Conservation (phyloP, 37 sponge, comb jelly and placozoan genomes). For the Eunapius fragilis region DNA sequence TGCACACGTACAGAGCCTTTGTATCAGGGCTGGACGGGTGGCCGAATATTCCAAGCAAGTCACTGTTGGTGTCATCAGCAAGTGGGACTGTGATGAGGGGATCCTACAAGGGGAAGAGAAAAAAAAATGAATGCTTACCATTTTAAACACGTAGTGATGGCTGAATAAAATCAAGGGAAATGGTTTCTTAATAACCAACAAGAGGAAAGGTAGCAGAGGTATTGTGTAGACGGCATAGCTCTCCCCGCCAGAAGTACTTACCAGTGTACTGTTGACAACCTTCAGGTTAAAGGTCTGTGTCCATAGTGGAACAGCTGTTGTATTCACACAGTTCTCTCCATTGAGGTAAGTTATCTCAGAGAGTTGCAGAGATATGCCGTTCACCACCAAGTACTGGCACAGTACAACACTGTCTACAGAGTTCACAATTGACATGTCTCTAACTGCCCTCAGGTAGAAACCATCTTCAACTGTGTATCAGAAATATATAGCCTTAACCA, state of each 20-base stretch:
- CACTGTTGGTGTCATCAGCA: conserved; percentile 77
- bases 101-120: neutral
- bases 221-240: neutral
- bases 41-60: conserved; percentile 66
- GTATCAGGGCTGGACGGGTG: conserved; percentile 53
- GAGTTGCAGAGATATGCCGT: conserved; percentile 1
- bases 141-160: no score
- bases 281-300: conserved; percentile 15
- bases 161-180: no score
- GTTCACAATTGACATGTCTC: conserved; percentile 43
- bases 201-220: neutral
- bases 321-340: conserved; percentile 58
- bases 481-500: no score
- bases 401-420: conserved; percentile 9
- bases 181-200: no score
- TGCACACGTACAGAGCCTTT: conserved; percentile 10
- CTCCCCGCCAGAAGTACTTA: neutral
- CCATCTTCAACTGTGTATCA: conserved; percentile 39
- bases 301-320: conserved; percentile 37
- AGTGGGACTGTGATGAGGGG: conserved; percentile 28
- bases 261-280: neutral
- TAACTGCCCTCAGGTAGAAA: conserved; percentile 49
- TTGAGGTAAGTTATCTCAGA: conserved; percentile 54
- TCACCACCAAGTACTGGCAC: conserved; percentile 34
- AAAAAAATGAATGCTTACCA: no score